These are phyloP conservation scores for Machimus atricapillus DNA, from an alignment of 2,888 invertebrate species.

Conservation along the genomic window DNA sequence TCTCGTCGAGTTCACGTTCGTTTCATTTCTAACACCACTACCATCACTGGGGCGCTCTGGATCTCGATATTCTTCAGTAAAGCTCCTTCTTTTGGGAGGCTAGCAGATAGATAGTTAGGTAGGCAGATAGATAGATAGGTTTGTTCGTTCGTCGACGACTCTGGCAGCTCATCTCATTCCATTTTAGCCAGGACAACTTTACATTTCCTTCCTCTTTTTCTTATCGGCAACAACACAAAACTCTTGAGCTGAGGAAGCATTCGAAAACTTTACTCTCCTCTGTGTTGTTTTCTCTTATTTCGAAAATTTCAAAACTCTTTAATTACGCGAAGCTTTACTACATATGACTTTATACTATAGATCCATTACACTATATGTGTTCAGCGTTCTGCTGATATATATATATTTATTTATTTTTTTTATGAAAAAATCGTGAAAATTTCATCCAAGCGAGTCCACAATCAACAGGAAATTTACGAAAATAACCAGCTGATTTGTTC, in stretches of 20 bases:
- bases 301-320: not conserved
- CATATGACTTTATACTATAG: not conserved
- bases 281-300: not conserved
- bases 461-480: not conserved
- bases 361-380: not conserved
- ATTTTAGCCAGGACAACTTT: not conserved
- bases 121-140: not conserved
- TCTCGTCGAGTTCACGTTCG: slow-evolving; percentile 4
- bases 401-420: not conserved
- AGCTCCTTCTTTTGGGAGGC: not conserved
- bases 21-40: slow-evolving; percentile 14
- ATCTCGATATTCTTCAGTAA: slow-evolving; percentile 11
- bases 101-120: not conserved
- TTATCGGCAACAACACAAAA: not conserved
- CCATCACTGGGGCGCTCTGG: slow-evolving; percentile 6
- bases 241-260: not conserved
- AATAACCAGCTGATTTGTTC: not conserved
- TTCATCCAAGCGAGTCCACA: not conserved
- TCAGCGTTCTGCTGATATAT: not conserved
- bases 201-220: slow-evolving; percentile 10
- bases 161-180: slow-evolving; percentile 2
- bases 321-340: not conserved
- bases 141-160: not conserved
- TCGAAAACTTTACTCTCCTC: not conserved
- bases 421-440: not conserved